phyloP scores from a whole-genome alignment of 2,113 vertebrate genomes.

The Arizona elegans region DNA sequence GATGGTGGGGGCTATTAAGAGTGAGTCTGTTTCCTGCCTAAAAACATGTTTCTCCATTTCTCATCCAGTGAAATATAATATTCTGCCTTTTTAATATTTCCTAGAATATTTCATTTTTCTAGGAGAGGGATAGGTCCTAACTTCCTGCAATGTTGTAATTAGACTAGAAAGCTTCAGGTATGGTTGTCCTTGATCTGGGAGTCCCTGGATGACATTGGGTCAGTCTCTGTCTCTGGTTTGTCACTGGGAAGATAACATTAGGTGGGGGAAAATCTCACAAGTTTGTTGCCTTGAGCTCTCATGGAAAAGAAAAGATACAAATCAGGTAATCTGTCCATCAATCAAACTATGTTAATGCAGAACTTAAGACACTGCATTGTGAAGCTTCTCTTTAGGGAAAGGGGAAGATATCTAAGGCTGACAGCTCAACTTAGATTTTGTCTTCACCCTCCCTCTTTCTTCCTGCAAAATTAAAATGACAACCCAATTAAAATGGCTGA shows the following conservation, averaged over 20 bases:
- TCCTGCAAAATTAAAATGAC: not conserved
- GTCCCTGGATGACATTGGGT: not conserved
- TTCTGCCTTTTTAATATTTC: too few relatives aligned
- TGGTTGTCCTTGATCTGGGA: not conserved
- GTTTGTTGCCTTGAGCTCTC: not conserved
- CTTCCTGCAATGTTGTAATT: not conserved
- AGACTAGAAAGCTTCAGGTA: not conserved
- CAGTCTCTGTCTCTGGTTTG: not conserved
- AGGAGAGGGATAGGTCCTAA: too few relatives aligned
- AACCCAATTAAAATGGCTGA: not conserved
- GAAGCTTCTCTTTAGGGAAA: not conserved
- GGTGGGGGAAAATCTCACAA: not conserved
- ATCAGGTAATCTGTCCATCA: not conserved
- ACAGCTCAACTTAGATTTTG: not conserved
- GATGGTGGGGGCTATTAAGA: too few relatives aligned
- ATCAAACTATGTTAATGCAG: not conserved
- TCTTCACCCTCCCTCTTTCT: not conserved
- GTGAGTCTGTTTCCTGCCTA: too few relatives aligned
- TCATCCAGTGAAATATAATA: too few relatives aligned
- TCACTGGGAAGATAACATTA: not conserved
- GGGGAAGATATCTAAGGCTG: not conserved
- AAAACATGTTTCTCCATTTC: too few relatives aligned
- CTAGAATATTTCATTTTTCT: too few relatives aligned
- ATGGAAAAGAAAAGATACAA: not conserved
- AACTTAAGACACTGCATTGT: not conserved